Conservation (phyloP, 2,797 vertebrate genomes). For the Sebastes diaconus region DNA sequence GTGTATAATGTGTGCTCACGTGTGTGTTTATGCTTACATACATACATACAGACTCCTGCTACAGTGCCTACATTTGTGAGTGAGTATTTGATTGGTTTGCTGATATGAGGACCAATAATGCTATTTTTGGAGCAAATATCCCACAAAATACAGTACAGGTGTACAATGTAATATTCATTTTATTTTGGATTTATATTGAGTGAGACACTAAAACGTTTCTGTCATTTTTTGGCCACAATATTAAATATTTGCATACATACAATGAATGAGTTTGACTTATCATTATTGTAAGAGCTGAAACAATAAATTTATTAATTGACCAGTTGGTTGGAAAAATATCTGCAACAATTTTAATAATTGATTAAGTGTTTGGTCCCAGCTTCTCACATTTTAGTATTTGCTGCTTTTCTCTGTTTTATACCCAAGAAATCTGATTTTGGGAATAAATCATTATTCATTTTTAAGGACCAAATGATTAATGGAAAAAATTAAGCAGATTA, state of each 20-base stretch:
- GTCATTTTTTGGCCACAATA: not conserved
- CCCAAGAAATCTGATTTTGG: not conserved
- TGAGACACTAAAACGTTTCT: not conserved
- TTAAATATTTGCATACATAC: not conserved
- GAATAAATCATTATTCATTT: too few species aligned
- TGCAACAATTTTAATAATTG: not conserved
- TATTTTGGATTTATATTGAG: not conserved
- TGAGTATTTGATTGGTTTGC: not conserved
- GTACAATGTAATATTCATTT: fast-evolving
- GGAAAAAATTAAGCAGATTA: not conserved
- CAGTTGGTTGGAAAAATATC: not conserved
- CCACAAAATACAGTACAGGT: not conserved
- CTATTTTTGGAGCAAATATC: slow-evolving; percentile 16
- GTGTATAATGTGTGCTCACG: not conserved
- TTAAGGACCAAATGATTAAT: not conserved
- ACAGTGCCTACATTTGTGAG: not conserved
- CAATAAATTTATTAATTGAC: not conserved
- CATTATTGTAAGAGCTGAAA: not conserved
- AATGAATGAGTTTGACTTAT: not conserved
- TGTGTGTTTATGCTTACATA: not conserved
- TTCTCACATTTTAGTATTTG: not conserved
- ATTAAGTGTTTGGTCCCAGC: not conserved
- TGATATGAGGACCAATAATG: not conserved
- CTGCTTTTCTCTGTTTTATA: not conserved
- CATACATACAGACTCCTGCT: not conserved